These are phyloP conservation scores for Acestrorhynchus altus DNA, from an alignment of 2,797 vertebrate species.

Conservation along the genomic window DNA sequence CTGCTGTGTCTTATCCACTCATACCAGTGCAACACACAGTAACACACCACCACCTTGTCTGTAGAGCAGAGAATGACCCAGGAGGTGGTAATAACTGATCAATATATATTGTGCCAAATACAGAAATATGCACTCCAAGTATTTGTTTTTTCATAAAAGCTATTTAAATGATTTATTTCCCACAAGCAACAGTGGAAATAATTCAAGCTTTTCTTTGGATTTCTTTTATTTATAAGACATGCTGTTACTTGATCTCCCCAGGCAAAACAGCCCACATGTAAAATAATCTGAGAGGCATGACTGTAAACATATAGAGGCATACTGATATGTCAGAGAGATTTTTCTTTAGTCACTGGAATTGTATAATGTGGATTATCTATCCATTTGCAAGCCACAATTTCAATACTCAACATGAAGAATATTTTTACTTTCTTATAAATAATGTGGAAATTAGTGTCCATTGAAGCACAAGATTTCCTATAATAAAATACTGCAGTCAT, in stretches of 20 bases:
- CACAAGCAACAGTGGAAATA: not conserved
- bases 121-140: no score
- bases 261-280: not conserved
- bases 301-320: not conserved
- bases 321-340: constrained; percentile 14
- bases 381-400: not conserved
- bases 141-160: not conserved
- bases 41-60: no score
- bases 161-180: not conserved
- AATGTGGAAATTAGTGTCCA: not conserved
- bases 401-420: not conserved
- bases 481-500: no score
- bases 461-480: no score
- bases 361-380: no score
- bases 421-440: not conserved
- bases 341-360: not conserved
- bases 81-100: no score
- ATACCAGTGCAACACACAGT: no score
- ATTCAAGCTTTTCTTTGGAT: constrained; percentile 5
- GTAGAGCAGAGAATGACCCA: no score
- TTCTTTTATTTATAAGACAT: constrained; percentile 8
- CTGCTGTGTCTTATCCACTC: no score
- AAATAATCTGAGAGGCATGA: not conserved
- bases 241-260: not conserved
- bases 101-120: no score